Conservation (phyloP, 2,113 vertebrate species). For the Prunella fulvescens region DNA sequence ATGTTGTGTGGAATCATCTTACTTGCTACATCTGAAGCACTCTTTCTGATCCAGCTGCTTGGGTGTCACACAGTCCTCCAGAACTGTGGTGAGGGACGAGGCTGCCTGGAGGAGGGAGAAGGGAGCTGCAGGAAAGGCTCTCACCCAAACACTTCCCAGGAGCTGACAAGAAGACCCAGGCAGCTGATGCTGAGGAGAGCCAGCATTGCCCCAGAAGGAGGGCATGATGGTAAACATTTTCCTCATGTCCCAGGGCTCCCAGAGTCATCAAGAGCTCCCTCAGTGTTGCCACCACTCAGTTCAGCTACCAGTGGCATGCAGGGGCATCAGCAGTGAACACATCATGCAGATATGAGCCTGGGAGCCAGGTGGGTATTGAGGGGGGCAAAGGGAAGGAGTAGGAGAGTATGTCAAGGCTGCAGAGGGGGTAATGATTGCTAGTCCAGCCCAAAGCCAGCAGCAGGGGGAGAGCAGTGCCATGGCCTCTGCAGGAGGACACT, state of each 20-base stretch:
- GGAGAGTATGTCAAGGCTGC: not conserved
- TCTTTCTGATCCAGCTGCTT: slow-evolving; percentile 80
- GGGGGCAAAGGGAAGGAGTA: not conserved
- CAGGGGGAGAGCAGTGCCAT: not conserved
- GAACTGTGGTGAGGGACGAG: slow-evolving; percentile 81
- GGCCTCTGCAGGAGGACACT: not conserved
- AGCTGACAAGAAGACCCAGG: not conserved
- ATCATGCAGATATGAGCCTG: not conserved
- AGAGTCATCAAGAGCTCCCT: not conserved
- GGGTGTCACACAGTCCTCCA: slow-evolving; percentile 89
- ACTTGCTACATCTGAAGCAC: not conserved
- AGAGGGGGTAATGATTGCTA: not conserved
- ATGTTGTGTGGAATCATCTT: not conserved
- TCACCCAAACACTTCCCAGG: not conserved
- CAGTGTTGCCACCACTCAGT: not conserved
- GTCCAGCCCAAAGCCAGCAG: not conserved
- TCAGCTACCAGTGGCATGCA: not conserved
- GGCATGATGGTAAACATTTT: not conserved
- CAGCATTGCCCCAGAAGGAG: not conserved
- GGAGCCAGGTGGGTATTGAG: not conserved
- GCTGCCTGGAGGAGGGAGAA: slow-evolving; percentile 33
- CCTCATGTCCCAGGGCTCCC: not conserved
- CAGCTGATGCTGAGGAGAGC: not conserved
- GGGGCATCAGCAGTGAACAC: not conserved
- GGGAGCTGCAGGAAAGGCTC: not conserved